Percentiles rank a stretch among this genome's conserved stretches.
Evolutionary conservation across 1,140 invertebrate genomes (phyloP).

Genomic region (Hyposmocoma kahamanoa): DNA sequence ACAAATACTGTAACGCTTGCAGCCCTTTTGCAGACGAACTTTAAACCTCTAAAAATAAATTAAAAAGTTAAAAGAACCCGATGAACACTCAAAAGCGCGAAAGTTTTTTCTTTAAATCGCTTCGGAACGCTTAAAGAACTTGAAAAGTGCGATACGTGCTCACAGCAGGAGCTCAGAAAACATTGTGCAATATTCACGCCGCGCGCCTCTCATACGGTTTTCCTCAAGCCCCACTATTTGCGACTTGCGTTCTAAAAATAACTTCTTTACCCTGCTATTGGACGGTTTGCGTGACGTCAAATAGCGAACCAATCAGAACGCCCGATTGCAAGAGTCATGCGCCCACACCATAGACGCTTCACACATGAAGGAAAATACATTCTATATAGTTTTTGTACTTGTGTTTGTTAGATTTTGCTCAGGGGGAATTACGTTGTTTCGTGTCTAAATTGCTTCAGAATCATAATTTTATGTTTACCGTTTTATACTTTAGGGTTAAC

Average conservation of each 20-base stretch:
- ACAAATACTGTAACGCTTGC: conserved; percentile 31
- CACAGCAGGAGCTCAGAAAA: conserved; percentile 40
- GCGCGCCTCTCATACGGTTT: conserved; percentile 38
- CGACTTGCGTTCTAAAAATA: conserved; percentile 62
- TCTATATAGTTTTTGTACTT: too few relatives aligned
- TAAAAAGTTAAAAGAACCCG: not conserved
- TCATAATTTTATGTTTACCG: too few relatives aligned
- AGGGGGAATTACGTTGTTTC: too few relatives aligned
- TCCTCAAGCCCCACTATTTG: conserved; percentile 50
- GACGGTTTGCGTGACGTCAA: conserved; percentile 49
- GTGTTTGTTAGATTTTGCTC: too few relatives aligned
- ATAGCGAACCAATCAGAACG: conserved; percentile 36
- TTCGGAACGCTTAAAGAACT: not conserved
- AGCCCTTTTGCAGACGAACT: conserved; percentile 8
- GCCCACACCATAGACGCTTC: conserved; percentile 22
- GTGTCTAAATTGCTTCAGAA: too few relatives aligned
- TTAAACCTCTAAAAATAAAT: conserved; percentile 5
- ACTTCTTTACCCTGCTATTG: conserved; percentile 33
- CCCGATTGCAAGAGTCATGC: conserved; percentile 45
- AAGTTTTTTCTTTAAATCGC: not conserved
- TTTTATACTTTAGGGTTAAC: too few relatives aligned
- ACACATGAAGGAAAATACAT: too few relatives aligned
- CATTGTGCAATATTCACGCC: conserved; percentile 55
- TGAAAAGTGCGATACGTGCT: conserved; percentile 15
- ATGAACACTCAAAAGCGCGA: not conserved